Percentiles rank a stretch among this genome's conserved stretches.
Evolutionary conservation across 1,140 invertebrate genomes (phyloP).

Genomic region (Trialeurodes vaporariorum): DNA sequence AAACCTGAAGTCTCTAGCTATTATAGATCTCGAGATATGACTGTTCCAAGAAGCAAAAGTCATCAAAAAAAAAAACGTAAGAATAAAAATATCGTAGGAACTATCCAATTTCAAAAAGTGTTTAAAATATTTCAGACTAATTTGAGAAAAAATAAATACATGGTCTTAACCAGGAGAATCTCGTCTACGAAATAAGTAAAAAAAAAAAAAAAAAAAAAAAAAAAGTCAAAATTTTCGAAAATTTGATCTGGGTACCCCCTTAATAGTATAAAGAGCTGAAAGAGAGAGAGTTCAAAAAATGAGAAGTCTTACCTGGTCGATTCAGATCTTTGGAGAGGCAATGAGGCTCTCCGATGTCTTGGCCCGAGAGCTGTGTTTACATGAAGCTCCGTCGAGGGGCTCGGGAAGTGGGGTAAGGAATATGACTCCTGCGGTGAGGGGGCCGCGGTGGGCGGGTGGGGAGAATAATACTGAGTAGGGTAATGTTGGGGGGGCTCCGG

Average conservation of each 20-base stretch:
- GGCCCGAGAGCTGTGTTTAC: slow-evolving; percentile 31
- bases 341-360: slow-evolving; percentile 52
- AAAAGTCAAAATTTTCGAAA: background rate
- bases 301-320: slow-evolving; percentile 44
- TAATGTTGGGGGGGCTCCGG: slow-evolving; percentile 28
- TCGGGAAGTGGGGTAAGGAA: slow-evolving; percentile 28
- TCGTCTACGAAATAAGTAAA: no score
- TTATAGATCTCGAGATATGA: no score
- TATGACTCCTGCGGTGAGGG: slow-evolving; percentile 38
- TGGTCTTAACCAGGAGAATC: no score
- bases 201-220: background rate
- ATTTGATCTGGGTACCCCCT: no score
- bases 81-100: no score
- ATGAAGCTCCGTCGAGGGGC: slow-evolving; percentile 24
- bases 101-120: no score
- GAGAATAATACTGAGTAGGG: slow-evolving; percentile 34
- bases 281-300: background rate
- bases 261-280: background rate
- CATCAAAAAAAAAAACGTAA: no score
- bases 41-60: no score
- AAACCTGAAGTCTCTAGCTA: no score
- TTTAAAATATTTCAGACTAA: no score
- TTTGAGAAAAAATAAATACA: no score
- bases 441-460: slow-evolving; percentile 39
- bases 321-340: slow-evolving; percentile 61